Base-by-base conservation (phyloP, 1,140 invertebrate species). In the Chironomus tepperi region DNA sequence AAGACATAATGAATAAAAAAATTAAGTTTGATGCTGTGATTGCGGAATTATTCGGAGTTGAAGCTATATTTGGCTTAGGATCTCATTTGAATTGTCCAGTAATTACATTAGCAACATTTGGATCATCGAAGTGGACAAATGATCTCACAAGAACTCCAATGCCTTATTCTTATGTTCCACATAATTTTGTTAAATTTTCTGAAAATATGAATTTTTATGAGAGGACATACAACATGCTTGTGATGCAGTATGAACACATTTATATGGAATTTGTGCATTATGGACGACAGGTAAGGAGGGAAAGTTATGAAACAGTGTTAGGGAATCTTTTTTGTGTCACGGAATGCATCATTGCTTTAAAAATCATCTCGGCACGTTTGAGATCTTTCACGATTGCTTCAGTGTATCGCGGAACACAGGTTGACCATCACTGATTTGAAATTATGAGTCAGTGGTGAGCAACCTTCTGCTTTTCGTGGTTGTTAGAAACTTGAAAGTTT, bases 21-120 rank as follows among this genome's bases (percentile, higher is more conserved):
- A 65, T 7, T 7, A 57, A 34, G 2, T 83, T 78, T 18, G 81
- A 83, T 75, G 79, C 78, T 2, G 79, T 83, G 7, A 80, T 83
- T 34, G 74, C 73, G 16, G 81, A 83, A 76, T 76, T 81, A 16
- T 83, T 83, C 43, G 76, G 81, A 0, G 78, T 78, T 12, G 81
- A 82, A 74, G 79, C 81, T 0, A 75, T 78, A 0, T 78, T 80
- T 12, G 81, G 81, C 7, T 21, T 83, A 5, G 80, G 78, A 0
- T 78, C 47, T 2, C 47, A n/a, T n/a, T 57, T 57, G 7, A 57
- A 81, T 43, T 81, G 80, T 0, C 79, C 81, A 0, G 75, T 82
- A 0, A 81, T 82, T 16, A 80, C 78, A 8, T 6, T 82, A 0
- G 77, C 79, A 10, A 79, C 81, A 0, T 80, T 82, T 74, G 81